These are phyloP conservation scores for Petroica traversi DNA, from an alignment of 2,113 vertebrate genomes.

Conservation along the genomic window DNA sequence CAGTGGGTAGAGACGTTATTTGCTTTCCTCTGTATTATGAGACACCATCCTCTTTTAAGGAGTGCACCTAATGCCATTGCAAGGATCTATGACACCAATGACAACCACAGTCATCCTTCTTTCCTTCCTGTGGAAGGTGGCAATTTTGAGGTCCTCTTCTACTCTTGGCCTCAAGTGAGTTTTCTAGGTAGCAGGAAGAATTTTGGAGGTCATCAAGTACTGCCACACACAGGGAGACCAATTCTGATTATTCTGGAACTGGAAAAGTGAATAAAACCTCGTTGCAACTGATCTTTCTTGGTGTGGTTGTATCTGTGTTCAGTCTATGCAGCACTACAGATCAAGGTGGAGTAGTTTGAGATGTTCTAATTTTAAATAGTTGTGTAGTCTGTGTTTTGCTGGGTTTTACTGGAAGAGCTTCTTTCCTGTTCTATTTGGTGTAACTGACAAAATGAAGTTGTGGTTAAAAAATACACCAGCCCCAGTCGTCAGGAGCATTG, in stretches of 20 bases:
- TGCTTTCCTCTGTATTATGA: neutral
- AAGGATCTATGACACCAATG: neutral
- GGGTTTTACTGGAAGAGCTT: neutral
- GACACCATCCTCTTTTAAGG: neutral
- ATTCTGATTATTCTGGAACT: neutral
- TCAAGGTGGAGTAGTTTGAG: neutral
- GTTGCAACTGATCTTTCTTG: neutral
- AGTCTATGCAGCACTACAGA: neutral
- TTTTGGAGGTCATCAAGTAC: neutral
- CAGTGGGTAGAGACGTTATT: neutral
- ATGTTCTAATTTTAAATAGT: neutral
- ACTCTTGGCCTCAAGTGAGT: neutral
- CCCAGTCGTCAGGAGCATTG: constrained; percentile 20
- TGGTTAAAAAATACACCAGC: constrained; percentile 56
- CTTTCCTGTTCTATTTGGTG: neutral
- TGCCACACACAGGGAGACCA: neutral
- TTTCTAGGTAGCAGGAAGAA: neutral
- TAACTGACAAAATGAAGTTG: constrained; percentile 50
- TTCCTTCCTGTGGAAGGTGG: neutral
- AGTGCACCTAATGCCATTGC: neutral
- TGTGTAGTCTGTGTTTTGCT: neutral
- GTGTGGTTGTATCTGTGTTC: neutral
- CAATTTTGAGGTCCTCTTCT: neutral
- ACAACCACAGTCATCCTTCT: neutral
- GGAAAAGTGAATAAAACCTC: neutral